phyloP scores from a whole-genome alignment of 92 coral and sea anemone genomes.

The Micromussa lordhowensis region DNA sequence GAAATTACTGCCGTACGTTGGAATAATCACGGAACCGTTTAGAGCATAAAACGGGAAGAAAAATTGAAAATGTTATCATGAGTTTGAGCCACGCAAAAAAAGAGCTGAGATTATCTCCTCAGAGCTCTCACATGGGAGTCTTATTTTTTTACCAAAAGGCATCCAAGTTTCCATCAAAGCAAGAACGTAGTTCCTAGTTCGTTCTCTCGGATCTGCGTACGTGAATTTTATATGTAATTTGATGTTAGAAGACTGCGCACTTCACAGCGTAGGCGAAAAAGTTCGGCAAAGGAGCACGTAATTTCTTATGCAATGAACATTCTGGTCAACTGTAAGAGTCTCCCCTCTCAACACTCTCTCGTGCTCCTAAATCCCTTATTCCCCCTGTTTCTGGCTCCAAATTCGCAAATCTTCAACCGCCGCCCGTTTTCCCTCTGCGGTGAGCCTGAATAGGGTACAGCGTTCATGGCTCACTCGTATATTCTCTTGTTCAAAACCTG shows the following conservation, averaged over 20 bases:
- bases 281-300: not conserved
- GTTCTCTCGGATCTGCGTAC: not conserved
- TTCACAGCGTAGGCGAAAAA: conserved; percentile 2
- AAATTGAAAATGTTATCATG: no score
- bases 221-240: not conserved
- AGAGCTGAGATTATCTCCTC: no score
- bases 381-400: not conserved
- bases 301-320: not conserved
- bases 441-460: not conserved
- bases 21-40: no score
- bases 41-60: no score
- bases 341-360: not conserved
- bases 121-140: no score
- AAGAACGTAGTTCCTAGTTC: no score
- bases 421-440: not conserved
- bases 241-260: not conserved
- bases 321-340: not conserved
- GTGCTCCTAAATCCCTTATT: no score
- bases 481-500: not conserved
- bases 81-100: no score
- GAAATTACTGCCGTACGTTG: no score
- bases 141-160: no score
- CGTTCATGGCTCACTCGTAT: no score
- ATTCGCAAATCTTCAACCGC: no score
- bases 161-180: not conserved